phyloP scores from a whole-genome alignment of 2,113 vertebrate species.

The Tragulus kanchil region DNA sequence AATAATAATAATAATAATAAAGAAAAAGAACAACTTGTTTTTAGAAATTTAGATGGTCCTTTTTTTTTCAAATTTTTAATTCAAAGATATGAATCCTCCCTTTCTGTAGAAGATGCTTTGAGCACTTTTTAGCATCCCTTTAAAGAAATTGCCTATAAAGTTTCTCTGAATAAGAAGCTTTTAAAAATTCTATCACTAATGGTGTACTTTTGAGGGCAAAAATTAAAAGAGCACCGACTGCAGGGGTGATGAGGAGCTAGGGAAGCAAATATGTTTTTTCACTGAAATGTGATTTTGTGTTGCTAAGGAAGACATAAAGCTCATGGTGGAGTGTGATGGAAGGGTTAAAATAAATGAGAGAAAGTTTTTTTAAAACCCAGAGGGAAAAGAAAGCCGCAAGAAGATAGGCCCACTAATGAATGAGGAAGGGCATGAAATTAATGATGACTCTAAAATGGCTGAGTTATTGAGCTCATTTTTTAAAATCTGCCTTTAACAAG shows the following conservation, averaged over 20 bases:
- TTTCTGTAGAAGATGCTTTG: not conserved
- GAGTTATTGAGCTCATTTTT: constrained; percentile 82
- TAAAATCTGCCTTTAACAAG: constrained; percentile 81
- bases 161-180: constrained; percentile 8
- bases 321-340: not conserved
- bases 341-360: constrained; percentile 61
- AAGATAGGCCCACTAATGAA: constrained; percentile 78
- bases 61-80: not conserved
- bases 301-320: not conserved
- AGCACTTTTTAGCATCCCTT: not conserved
- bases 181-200: not conserved
- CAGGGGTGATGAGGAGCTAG: not conserved
- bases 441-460: constrained; percentile 78
- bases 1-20: no score
- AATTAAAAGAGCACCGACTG: not conserved
- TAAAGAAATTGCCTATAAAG: not conserved
- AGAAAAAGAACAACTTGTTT: not conserved
- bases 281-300: not conserved
- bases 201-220: not conserved
- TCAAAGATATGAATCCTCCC: not conserved
- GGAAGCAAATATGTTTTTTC: not conserved
- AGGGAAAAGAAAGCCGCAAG: constrained; percentile 64
- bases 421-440: constrained; percentile 81
- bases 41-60: not conserved
- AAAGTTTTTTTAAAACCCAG: constrained; percentile 30